phyloP scores from a whole-genome alignment of 2,113 vertebrate species.

The Acanthisitta chloris region DNA sequence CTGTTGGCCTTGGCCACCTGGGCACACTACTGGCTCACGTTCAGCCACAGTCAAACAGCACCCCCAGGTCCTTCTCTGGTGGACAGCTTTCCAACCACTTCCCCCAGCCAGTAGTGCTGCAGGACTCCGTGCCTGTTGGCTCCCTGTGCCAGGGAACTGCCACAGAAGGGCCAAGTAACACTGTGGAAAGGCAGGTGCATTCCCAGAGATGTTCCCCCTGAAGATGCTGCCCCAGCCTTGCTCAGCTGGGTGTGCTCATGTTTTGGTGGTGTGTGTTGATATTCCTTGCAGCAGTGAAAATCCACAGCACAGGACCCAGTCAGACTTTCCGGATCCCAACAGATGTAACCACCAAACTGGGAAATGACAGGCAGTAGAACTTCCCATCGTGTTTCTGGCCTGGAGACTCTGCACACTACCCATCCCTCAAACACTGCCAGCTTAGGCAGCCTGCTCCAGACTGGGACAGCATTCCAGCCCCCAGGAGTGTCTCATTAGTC shows the following conservation, averaged over 20 bases:
- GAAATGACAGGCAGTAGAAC: not conserved
- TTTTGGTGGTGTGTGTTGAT: not conserved
- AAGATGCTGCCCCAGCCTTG: not conserved
- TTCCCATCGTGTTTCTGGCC: not conserved
- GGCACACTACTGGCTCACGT: no score
- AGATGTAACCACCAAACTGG: not conserved
- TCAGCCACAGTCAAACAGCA: no score
- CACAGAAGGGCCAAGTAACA: not conserved
- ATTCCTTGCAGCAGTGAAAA: not conserved
- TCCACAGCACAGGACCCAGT: not conserved
- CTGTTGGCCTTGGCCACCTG: no score
- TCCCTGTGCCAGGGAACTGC: rapidly evolving
- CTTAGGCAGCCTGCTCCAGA: not conserved
- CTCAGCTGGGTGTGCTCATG: rapidly evolving
- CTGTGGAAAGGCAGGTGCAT: not conserved
- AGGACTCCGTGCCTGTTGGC: rapidly evolving
- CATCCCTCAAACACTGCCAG: rapidly evolving
- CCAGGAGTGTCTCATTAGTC: not conserved
- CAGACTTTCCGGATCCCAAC: not conserved
- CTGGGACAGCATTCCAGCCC: not conserved
- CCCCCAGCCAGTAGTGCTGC: no score
- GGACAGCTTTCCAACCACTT: no score
- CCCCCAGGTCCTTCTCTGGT: no score
- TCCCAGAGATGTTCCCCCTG: rapidly evolving
- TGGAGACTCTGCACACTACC: not conserved